phyloP scores from a whole-genome alignment of 2,797 vertebrate species.

The Allobates femoralis region DNA sequence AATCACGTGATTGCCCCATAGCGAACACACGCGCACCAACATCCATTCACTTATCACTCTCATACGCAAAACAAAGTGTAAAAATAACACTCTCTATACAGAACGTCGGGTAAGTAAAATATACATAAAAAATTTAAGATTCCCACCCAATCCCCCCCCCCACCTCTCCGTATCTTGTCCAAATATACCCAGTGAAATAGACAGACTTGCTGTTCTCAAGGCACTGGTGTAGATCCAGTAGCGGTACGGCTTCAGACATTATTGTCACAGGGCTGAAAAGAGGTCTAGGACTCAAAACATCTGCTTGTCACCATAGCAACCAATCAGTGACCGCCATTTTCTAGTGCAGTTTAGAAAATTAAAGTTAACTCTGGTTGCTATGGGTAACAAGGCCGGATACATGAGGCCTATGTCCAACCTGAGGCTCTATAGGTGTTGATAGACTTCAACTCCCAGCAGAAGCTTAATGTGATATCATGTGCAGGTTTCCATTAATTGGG shows the following conservation, averaged over 20 bases:
- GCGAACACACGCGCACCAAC: not conserved
- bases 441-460: not conserved
- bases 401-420: not conserved
- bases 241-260: conserved; percentile 17
- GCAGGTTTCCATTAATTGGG: not conserved
- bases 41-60: not conserved
- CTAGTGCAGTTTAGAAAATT: not conserved
- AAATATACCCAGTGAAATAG: conserved; percentile 4
- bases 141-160: no score
- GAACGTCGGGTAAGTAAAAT: conserved; percentile 43
- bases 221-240: conserved; percentile 18
- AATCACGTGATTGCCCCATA: not conserved
- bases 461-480: not conserved
- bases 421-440: not conserved
- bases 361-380: conserved; percentile 3
- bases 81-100: conserved; percentile 58
- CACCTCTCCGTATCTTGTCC: not conserved
- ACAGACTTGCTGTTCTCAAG: conserved; percentile 40
- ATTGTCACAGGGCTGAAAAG: conserved; percentile 11
- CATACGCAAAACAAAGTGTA: conserved; percentile 48
- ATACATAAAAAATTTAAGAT: conserved; percentile 31
- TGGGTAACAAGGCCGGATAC: not conserved
- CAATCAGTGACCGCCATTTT: not conserved
- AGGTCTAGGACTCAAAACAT: not conserved
- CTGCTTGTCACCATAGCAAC: not conserved